Evolutionary conservation across 2,888 invertebrate genomes (phyloP).

Genomic region (Odiellus spinosus): DNA sequence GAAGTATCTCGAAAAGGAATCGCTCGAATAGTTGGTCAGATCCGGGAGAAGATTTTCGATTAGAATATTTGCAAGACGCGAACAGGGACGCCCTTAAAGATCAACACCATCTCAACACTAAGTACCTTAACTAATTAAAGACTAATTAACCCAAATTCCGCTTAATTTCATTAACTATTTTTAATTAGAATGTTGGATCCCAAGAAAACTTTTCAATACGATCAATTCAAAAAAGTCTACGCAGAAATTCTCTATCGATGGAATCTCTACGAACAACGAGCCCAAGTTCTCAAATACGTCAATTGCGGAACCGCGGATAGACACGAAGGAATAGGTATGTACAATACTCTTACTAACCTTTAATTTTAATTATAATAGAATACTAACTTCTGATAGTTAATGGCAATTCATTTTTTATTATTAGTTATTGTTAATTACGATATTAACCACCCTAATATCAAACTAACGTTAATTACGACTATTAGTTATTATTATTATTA

Average conservation of each 20-base stretch:
- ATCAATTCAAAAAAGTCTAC: slow-evolving; percentile 69
- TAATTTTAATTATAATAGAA: neutral
- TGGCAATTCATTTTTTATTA: no score
- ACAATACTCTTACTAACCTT: neutral
- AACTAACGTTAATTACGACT: no score
- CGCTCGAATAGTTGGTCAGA: slow-evolving; percentile 78
- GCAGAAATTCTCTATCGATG: slow-evolving; percentile 75
- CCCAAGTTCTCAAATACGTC: slow-evolving; percentile 52
- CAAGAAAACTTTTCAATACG: slow-evolving; percentile 44
- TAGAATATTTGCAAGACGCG: slow-evolving; percentile 15
- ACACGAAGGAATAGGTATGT: slow-evolving; percentile 41
- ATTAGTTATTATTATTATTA: slow-evolving; percentile 9
- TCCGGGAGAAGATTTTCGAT: slow-evolving; percentile 49
- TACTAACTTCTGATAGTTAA: no score
- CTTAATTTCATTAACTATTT: neutral
- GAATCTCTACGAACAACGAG: slow-evolving; percentile 59
- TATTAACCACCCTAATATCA: no score
- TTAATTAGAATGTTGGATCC: slow-evolving; percentile 33
- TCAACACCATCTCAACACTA: slow-evolving; percentile 26
- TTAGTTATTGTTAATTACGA: no score
- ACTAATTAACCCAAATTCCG: neutral
- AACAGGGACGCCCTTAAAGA: slow-evolving; percentile 27
- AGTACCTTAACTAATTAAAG: slow-evolving; percentile 18
- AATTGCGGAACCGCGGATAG: slow-evolving; percentile 33
- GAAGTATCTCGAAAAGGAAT: slow-evolving; percentile 29